Evolutionary conservation across 2,113 vertebrate species (phyloP).

Genomic region (Glaucidium brasilianum): DNA sequence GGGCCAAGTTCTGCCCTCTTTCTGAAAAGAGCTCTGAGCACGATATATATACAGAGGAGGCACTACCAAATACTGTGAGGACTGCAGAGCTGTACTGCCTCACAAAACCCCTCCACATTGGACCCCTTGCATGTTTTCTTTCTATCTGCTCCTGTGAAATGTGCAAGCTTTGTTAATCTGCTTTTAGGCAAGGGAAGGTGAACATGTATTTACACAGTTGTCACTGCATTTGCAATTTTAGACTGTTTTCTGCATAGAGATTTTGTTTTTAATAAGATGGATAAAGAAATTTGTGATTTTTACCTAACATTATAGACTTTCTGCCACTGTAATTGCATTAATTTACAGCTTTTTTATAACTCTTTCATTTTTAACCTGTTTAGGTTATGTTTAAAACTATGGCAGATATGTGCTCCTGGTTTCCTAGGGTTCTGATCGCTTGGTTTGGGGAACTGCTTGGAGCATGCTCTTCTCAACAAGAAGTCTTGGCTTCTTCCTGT

Average conservation of each 20-base stretch:
- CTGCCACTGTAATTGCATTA: background rate
- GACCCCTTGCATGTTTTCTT: background rate
- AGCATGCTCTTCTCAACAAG: background rate
- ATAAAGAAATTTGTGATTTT: background rate
- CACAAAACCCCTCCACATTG: too few relatives aligned
- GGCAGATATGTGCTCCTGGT: background rate
- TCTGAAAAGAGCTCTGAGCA: background rate
- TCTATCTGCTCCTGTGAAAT: background rate
- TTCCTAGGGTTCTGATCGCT: background rate
- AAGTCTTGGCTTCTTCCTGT: background rate
- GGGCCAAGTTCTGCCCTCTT: background rate
- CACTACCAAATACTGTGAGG: background rate
- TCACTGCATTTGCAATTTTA: background rate
- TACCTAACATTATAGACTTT: background rate
- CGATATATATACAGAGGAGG: fast-evolving
- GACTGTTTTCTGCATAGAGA: background rate
- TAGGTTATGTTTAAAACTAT: background rate
- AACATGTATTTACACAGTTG: background rate
- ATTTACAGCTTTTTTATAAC: background rate
- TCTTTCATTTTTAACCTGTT: background rate
- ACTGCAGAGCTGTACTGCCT: background rate
- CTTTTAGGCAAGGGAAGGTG: background rate
- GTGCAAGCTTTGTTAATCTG: background rate
- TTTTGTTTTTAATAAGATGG: background rate
- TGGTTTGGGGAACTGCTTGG: background rate